These are phyloP conservation scores for Lycodopsis pacificus DNA, from an alignment of 2,797 vertebrate genomes.

Conservation along the genomic window DNA sequence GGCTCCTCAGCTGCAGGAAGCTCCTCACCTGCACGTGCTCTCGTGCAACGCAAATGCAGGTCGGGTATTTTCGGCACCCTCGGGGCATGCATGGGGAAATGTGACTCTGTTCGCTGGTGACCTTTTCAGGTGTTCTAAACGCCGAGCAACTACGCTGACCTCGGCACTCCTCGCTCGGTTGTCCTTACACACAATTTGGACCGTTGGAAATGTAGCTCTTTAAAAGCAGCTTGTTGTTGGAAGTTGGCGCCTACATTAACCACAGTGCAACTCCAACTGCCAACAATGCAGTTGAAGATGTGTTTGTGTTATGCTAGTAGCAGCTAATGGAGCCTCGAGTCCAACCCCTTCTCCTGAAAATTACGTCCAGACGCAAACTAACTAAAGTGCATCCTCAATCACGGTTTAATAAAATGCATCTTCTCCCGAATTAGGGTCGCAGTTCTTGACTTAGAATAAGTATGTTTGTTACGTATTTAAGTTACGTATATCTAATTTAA, in stretches of 20 bases:
- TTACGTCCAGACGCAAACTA: neutral
- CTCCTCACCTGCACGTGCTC: conserved; percentile 48
- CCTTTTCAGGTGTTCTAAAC: conserved; percentile 24
- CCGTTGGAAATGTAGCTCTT: neutral
- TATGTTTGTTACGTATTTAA: neutral
- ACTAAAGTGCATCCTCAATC: neutral
- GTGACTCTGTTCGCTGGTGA: conserved; percentile 18
- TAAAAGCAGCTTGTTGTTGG: neutral
- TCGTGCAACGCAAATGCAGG: conserved; percentile 30
- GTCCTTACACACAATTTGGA: conserved; percentile 10
- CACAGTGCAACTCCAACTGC: neutral
- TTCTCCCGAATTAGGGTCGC: too few relatives aligned
- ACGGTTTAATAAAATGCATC: neutral
- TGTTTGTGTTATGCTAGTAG: neutral
- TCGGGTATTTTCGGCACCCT: conserved; percentile 57
- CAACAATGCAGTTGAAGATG: neutral
- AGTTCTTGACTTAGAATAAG: neutral
- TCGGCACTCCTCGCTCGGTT: neutral
- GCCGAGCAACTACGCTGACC: neutral
- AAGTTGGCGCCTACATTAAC: neutral
- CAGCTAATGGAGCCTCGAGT: neutral
- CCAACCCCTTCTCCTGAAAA: neutral
- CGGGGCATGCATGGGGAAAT: conserved; percentile 22
- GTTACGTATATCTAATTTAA: neutral
- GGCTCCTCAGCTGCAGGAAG: conserved; percentile 36